A percentile compares a stretch with the other conserved stretches of the same genome.
phyloP scores from a whole-genome alignment of 2,888 invertebrate species.

The Hipparchia semele region DNA sequence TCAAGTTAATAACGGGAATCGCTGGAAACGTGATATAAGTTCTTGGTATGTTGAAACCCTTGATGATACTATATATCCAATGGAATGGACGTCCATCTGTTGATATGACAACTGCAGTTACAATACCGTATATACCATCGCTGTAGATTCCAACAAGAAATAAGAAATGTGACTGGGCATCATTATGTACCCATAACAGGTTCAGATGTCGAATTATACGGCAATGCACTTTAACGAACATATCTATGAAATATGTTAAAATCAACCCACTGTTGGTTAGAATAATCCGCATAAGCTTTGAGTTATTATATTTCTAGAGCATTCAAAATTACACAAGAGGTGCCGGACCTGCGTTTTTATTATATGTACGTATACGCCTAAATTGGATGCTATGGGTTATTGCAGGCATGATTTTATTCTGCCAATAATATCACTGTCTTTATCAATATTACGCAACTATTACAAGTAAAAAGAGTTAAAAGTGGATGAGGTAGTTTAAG shows the following conservation, averaged over 20 bases:
- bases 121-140: not conserved
- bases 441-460: too few relatives aligned
- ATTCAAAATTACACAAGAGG: too few relatives aligned
- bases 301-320: not conserved
- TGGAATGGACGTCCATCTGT: not conserved
- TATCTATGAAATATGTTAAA: constrained; percentile 19
- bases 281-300: not conserved
- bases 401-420: too few relatives aligned
- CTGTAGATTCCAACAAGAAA: not conserved
- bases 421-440: too few relatives aligned
- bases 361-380: too few relatives aligned
- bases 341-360: too few relatives aligned
- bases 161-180: not conserved
- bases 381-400: too few relatives aligned
- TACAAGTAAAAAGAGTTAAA: too few relatives aligned
- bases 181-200: not conserved
- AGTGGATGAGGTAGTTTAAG: too few relatives aligned
- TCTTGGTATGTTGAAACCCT: too few relatives aligned
- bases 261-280: constrained; percentile 5
- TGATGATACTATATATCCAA: not conserved
- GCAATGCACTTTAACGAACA: constrained; percentile 1
- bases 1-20: too few relatives aligned
- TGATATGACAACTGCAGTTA: not conserved
- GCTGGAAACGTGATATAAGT: too few relatives aligned
- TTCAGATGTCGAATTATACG: constrained; percentile 3